Conservation (phyloP, 2,113 vertebrate species). For the Zosterops pallidus region DNA sequence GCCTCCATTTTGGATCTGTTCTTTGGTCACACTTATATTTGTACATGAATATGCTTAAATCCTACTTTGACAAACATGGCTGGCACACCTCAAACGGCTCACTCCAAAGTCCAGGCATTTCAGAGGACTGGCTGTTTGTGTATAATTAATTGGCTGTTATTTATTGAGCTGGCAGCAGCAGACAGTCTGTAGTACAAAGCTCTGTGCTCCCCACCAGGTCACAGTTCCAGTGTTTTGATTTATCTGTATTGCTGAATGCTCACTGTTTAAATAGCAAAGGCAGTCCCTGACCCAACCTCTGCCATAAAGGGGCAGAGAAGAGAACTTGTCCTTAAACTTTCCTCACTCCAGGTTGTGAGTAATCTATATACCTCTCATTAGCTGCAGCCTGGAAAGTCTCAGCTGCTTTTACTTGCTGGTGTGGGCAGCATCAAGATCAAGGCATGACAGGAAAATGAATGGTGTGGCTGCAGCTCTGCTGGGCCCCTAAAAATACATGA, state of each 20-base stretch:
- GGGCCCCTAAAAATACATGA: neutral
- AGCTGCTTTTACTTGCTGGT: neutral
- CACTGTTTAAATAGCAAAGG: neutral
- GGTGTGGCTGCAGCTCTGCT: neutral
- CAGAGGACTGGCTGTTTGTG: neutral
- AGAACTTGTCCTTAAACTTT: constrained; percentile 2
- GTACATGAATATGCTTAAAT: neutral
- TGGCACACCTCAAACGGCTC: neutral
- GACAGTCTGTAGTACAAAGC: neutral
- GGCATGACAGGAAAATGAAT: neutral
- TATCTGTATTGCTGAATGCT: neutral
- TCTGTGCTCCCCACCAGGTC: neutral
- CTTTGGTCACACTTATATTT: neutral
- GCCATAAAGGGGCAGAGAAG: neutral
- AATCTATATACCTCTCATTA: neutral
- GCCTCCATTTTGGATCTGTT: neutral
- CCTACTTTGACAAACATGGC: neutral
- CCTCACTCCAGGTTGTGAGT: neutral
- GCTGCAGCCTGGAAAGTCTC: neutral
- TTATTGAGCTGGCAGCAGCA: neutral
- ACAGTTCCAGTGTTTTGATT: neutral
- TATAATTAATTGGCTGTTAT: neutral
- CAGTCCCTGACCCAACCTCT: neutral
- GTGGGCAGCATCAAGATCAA: neutral
- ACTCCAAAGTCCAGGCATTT: neutral